Evolutionary conservation across 2,797 vertebrate species (phyloP), one percentile per base, ranked within the genome.

Genomic region (Takifugu ocellatus): DNA sequence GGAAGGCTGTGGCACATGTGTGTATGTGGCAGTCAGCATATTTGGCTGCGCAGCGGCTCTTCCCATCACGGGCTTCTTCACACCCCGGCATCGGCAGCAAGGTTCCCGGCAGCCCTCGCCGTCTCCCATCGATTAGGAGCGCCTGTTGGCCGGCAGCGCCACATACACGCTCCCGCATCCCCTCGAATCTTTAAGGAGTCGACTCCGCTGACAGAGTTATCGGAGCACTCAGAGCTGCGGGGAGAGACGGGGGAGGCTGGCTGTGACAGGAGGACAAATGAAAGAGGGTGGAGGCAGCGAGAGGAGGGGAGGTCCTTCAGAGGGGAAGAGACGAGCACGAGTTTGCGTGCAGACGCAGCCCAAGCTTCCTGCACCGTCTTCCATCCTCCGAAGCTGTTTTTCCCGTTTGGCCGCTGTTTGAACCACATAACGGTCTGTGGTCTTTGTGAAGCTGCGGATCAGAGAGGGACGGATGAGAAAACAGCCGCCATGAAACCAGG

Each of bases 171-270:
- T 69, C 75, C 74, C 69, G 74, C 75, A 82, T 85, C 60, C 56
- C 72, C 3, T 72, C 87, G 87, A 84, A 90, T 90, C 89, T 87
- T 87, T 86, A 85, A 83, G 72, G 84, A 86, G 83, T 79, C 77
- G 65, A 85, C 79, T 86, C 56, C 76, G 66, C 72, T 85, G 86
- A 82, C 83, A 85, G 75, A 81, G 63, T 81, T 82, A 83, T 82
- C 87, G 83, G 74, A 72, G 72, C 77, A 80, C 82, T 82, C 87
- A 82, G 74, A 72, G 72, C 77, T 79, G 68, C 68, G 54, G 61
- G 56, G 65, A 74, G 67, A 65, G 57, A 67, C 68, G 66, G 70
- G 77, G 62, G 66, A 60, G 54, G 66, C 70, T 59, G 63, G 59
- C 67, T n/a, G 51, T 72, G 72, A 80, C 69, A 66, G 63, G 66